Evolutionary conservation across 2,113 vertebrate genomes (phyloP).

Genomic region (Nothocercus nigrocapillus): DNA sequence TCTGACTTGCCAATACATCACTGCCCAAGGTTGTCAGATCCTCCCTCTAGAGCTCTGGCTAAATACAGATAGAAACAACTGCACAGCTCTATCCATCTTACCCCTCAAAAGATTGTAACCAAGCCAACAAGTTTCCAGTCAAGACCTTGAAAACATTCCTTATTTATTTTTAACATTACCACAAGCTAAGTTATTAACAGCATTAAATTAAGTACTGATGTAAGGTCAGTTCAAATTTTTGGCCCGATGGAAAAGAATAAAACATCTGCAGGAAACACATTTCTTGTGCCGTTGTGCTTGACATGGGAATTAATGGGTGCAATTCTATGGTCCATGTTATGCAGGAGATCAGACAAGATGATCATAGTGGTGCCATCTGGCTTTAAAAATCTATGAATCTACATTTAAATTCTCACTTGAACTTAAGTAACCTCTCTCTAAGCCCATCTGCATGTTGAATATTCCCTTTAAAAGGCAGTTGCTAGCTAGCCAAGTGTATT

Average conservation of each 20-base stretch:
- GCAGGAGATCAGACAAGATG: neutral
- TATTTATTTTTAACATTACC: neutral
- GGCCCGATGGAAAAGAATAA: neutral
- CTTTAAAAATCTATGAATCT: neutral
- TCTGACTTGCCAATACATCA: constrained; percentile 34
- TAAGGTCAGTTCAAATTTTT: neutral
- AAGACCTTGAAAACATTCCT: neutral
- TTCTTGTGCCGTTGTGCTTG: neutral
- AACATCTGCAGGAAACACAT: neutral
- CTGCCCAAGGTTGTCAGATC: neutral
- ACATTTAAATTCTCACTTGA: constrained; percentile 33
- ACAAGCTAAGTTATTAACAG: neutral
- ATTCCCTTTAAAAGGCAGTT: neutral
- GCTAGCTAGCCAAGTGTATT: neutral
- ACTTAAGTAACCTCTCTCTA: constrained; percentile 6
- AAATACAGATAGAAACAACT: neutral
- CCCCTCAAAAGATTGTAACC: neutral
- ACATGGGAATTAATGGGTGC: neutral
- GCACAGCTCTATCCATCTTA: neutral
- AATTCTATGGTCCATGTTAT: neutral
- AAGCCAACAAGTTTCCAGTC: neutral
- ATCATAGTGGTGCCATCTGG: constrained; percentile 27
- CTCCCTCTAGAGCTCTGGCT: neutral
- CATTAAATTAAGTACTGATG: neutral
- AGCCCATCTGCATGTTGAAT: constrained; percentile 28